phyloP scores from a whole-genome alignment of 1,140 invertebrate genomes.

The Pachyrhynchus sulphureomaculatus region DNA sequence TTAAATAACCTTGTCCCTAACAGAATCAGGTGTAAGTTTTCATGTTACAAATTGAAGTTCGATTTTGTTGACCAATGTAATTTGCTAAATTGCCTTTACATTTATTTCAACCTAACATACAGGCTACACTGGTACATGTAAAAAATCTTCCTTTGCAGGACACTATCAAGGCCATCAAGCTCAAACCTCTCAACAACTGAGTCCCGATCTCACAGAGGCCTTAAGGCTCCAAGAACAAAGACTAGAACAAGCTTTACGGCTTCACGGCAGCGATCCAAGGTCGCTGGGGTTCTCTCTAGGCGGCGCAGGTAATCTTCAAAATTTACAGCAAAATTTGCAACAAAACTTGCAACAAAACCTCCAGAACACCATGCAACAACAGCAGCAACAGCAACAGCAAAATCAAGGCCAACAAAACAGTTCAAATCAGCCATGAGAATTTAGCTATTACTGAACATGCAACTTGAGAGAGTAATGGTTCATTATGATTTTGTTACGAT shows the following conservation, averaged over 20 bases:
- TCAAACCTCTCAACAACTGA: conserved; percentile 55
- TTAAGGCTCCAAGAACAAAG: conserved; percentile 77
- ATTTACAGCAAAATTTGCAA: conserved; percentile 59
- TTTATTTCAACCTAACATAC: no score
- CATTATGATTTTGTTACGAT: conserved; percentile 1
- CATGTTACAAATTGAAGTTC: no score
- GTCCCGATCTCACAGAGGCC: conserved; percentile 67
- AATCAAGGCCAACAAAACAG: conserved; percentile 22
- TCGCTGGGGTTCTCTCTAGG: conserved; percentile 64
- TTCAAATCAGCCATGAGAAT: conserved; percentile 59
- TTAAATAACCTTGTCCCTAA: no score
- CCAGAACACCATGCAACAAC: conserved; percentile 54
- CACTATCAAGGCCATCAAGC: conserved; percentile 54
- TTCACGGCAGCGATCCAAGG: conserved; percentile 68
- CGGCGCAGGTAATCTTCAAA: conserved; percentile 58
- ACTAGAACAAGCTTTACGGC: conserved; percentile 75
- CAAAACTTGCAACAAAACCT: conserved; percentile 57
- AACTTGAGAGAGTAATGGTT: conserved; percentile 12
- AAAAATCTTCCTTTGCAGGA: no score
- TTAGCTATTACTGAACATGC: conserved; percentile 59
- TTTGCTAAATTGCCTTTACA: no score
- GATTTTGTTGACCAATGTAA: no score
- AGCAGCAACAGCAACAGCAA: conserved; percentile 60
- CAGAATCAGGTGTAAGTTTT: no score
- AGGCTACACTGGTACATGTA: no score